These are phyloP conservation scores for Pterostichus niger DNA, from an alignment of 2,888 invertebrate genomes.

Conservation along the genomic window DNA sequence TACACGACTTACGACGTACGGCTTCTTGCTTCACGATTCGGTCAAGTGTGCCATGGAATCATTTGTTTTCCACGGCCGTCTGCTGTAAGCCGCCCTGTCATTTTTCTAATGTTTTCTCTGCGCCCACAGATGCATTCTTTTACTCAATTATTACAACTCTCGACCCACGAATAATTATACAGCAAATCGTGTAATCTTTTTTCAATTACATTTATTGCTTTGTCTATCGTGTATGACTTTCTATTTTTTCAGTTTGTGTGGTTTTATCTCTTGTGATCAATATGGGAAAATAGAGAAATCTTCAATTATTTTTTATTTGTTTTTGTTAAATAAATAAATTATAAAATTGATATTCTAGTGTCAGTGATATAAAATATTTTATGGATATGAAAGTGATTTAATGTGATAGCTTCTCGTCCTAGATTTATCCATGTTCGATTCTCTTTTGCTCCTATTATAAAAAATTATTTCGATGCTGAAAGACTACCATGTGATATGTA, in stretches of 20 bases:
- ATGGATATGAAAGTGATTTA: too few species aligned
- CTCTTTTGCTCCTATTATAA: too few species aligned
- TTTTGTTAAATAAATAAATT: too few species aligned
- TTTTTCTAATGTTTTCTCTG: slow-evolving; percentile 33
- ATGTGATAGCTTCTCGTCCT: too few species aligned
- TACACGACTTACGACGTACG: background rate
- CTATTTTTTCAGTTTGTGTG: slow-evolving; percentile 13
- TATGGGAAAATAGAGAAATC: too few species aligned
- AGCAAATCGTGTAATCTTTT: slow-evolving; percentile 5
- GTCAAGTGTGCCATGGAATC: slow-evolving; percentile 33
- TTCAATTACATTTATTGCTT: slow-evolving; percentile 4
- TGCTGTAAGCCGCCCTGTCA: slow-evolving; percentile 27
- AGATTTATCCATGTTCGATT: too few species aligned
- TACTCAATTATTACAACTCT: slow-evolving; percentile 4
- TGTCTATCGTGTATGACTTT: slow-evolving; percentile 14
- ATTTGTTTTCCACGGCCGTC: slow-evolving; percentile 18
- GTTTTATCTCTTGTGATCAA: too few species aligned
- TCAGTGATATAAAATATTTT: too few species aligned
- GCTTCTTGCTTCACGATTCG: slow-evolving; percentile 18
- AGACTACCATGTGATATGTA: too few species aligned
- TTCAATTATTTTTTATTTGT: too few species aligned
- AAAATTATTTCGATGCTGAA: too few species aligned
- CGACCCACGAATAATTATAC: slow-evolving; percentile 20
- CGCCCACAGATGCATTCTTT: slow-evolving; percentile 37
- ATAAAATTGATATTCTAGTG: too few species aligned